These are phyloP conservation scores for Phrynocephalus versicolor DNA, from an alignment of 2,113 vertebrate genomes.

Conservation along the genomic window DNA sequence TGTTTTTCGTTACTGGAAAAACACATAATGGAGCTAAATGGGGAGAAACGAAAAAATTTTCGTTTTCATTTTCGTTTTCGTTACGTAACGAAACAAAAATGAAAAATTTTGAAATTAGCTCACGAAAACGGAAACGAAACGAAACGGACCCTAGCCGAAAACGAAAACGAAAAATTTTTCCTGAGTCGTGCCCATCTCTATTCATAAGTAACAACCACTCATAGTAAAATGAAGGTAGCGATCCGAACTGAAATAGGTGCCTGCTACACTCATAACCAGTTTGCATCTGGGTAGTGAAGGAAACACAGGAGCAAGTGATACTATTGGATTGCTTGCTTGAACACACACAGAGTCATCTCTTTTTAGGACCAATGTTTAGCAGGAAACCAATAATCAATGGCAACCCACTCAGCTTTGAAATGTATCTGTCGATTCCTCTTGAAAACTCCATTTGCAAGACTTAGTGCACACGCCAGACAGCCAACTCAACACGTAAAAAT, in stretches of 20 bases:
- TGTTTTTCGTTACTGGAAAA: too few species aligned
- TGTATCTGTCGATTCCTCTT: not conserved
- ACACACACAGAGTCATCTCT: not conserved
- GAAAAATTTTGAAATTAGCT: too few species aligned
- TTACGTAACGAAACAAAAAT: too few species aligned
- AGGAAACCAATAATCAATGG: not conserved
- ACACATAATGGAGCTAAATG: too few species aligned
- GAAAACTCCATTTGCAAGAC: not conserved
- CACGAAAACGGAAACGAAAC: too few species aligned
- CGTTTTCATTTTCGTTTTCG: too few species aligned
- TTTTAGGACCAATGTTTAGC: not conserved
- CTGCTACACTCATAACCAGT: too few species aligned
- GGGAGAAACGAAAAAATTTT: too few species aligned
- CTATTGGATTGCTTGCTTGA: not conserved
- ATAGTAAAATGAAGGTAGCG: not conserved
- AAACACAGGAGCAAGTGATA: not conserved
- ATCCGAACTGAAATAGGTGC: not conserved
- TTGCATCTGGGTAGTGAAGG: not conserved
- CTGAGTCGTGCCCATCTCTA: too few species aligned
- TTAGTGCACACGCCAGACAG: not conserved
- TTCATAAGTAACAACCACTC: too few species aligned
- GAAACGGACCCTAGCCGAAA: too few species aligned
- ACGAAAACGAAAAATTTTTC: too few species aligned
- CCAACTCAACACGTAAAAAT: not conserved
- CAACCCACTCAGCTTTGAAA: not conserved